Conservation (phyloP, 2,113 vertebrate genomes). For the Leucopsar rothschildi region DNA sequence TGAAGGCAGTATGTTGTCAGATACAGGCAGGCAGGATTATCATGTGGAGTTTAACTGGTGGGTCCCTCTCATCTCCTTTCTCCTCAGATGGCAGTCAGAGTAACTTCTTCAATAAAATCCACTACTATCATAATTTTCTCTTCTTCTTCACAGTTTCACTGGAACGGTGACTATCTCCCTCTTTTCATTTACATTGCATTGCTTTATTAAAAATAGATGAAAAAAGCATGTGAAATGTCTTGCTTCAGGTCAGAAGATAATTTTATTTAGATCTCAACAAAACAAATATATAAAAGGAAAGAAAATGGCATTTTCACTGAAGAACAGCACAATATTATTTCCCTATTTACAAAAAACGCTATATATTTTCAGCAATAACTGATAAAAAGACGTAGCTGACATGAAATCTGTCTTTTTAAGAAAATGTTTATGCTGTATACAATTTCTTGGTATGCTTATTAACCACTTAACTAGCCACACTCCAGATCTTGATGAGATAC, state of each 20-base stretch:
- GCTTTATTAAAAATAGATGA: background rate
- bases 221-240: background rate
- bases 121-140: background rate
- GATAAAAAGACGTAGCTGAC: background rate
- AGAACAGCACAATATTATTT: background rate
- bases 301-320: background rate
- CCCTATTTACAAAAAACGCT: background rate
- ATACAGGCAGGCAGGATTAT: background rate
- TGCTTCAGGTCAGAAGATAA: background rate
- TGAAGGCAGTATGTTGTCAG: background rate
- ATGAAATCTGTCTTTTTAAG: background rate
- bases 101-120: background rate
- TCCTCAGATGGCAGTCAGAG: background rate
- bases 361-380: background rate
- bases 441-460: background rate
- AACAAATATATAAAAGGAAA: background rate
- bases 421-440: background rate
- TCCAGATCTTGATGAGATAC: background rate
- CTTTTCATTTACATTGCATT: background rate
- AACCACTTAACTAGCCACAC: background rate
- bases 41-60: background rate
- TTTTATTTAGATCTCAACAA: background rate
- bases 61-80: background rate
- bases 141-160: rapidly evolving
- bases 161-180: background rate